Evolutionary conservation across 1,140 invertebrate species (phyloP).

Genomic region (Diachasmimorpha longicaudata): DNA sequence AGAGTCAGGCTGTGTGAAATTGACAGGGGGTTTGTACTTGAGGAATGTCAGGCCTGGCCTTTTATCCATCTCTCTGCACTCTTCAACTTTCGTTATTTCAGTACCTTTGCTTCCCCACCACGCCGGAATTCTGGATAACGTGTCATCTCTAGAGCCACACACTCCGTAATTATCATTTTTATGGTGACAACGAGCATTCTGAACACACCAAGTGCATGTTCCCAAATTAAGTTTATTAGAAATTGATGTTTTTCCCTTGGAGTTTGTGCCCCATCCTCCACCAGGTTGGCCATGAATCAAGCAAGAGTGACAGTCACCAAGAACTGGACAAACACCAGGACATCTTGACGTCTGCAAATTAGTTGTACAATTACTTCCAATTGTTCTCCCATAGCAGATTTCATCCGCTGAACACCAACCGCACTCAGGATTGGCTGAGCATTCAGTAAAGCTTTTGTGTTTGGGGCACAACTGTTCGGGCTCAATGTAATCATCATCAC

Average conservation of each 20-base stretch:
- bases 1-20: slow-evolving; percentile 85
- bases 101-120: slow-evolving; percentile 89
- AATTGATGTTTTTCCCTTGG: slow-evolving; percentile 66
- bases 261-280: slow-evolving; percentile 59
- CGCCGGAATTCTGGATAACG: slow-evolving; percentile 76
- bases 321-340: slow-evolving; percentile 84
- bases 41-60: slow-evolving; percentile 88
- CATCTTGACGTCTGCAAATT: slow-evolving; percentile 87
- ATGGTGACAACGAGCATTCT: slow-evolving; percentile 88
- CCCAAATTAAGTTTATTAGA: slow-evolving; percentile 77
- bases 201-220: slow-evolving; percentile 91
- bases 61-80: slow-evolving; percentile 81
- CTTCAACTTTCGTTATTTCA: slow-evolving; percentile 76
- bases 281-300: slow-evolving; percentile 72
- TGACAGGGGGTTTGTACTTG: slow-evolving; percentile 84
- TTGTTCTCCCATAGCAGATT: slow-evolving; percentile 82
- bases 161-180: slow-evolving; percentile 85
- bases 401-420: slow-evolving; percentile 89
- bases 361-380: slow-evolving; percentile 82
- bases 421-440: slow-evolving; percentile 88
- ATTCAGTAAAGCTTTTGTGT: slow-evolving; percentile 77
- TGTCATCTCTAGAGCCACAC: slow-evolving; percentile 77
- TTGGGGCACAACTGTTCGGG: slow-evolving; percentile 76
- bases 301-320: slow-evolving; percentile 89
- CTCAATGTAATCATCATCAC: slow-evolving; percentile 66